Base-by-base conservation (phyloP, 2,797 vertebrate species). In the Rhyacichthys aspro region DNA sequence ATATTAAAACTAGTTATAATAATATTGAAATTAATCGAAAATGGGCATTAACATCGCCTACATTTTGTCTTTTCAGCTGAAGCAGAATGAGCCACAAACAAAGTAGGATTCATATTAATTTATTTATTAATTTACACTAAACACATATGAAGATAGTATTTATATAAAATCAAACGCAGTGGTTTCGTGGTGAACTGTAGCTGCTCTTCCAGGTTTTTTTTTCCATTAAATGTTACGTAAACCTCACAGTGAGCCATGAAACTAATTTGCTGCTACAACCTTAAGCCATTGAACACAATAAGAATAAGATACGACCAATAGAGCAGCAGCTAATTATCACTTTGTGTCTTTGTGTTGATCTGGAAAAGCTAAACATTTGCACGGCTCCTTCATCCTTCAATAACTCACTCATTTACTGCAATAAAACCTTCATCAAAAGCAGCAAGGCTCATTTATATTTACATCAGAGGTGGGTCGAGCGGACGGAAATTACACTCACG, bases 1-100 rank as follows among this genome's bases (percentile, higher is more conserved):
- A 9, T 28, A 47, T 5, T 9, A 5, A 16, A 47, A n/a, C 9
- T 12, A 45, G 7, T 5, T 28, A 28, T 6, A 28, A 5, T 5
- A 3, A 28, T 28, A 23, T 23, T 23, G 19, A 2, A 28, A 28
- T 28, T 28, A 28, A 28, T 28, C 4, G 23, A 28, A 45, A 14
- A 23, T 7, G 5, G 7, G 1, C 3, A 28, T 49, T 32, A 54
- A 37, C 8, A 49, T 54, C 72, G 64, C 39, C 42, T 47, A 34
- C 32, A 55, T 56, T 66, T 54, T 63, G 16, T 68, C 55, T 61
- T 79, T 86, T 45, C 71, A 88, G 79, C 78, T 65, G 71, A 86
- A 67, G 80, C 83, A 74, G 76, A 86, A 53, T 86, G 70, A 85
- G 69, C 47, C 64, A 49, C 57, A 67, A 12, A 45, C 70, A 81